These are phyloP conservation scores for Idaea biselata DNA, from an alignment of 2,888 invertebrate species.

Conservation along the genomic window DNA sequence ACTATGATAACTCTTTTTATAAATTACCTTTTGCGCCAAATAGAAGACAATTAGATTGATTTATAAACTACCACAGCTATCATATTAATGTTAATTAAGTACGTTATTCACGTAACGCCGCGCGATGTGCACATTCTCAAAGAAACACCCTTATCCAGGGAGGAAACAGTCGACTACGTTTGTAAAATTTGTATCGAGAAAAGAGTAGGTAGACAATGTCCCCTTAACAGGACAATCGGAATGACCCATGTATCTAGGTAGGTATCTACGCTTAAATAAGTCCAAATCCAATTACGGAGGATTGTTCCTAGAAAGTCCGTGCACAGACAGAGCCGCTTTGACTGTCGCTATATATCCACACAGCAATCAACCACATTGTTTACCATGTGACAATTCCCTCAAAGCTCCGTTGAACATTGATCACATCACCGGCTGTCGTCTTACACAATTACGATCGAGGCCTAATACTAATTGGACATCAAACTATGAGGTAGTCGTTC, in stretches of 20 bases:
- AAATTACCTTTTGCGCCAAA: too few relatives aligned
- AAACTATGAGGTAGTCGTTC: constrained; percentile 16
- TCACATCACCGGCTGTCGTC: constrained; percentile 38
- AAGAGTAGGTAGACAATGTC: too few relatives aligned
- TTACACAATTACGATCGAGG: constrained; percentile 40
- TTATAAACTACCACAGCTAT: too few relatives aligned
- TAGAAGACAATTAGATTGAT: too few relatives aligned
- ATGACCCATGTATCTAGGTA: not conserved
- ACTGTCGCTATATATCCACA: not conserved
- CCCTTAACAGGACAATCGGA: not conserved
- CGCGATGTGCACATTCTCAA: too few relatives aligned
- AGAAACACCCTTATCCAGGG: too few relatives aligned
- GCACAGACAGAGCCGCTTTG: not conserved
- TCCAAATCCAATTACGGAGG: not conserved
- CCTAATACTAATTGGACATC: constrained; percentile 47
- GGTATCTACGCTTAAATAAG: not conserved
- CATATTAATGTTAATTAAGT: too few relatives aligned
- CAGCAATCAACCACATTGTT: not conserved
- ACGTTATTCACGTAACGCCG: too few relatives aligned
- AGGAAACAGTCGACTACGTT: too few relatives aligned
- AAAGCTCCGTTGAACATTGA: constrained; percentile 55
- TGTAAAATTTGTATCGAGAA: too few relatives aligned
- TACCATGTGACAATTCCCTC: constrained; percentile 21
- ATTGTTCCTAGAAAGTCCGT: not conserved
- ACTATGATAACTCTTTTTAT: too few relatives aligned